Evolutionary conservation across 2,888 invertebrate genomes (phyloP).

Genomic region (Chrysina gloriosa): DNA sequence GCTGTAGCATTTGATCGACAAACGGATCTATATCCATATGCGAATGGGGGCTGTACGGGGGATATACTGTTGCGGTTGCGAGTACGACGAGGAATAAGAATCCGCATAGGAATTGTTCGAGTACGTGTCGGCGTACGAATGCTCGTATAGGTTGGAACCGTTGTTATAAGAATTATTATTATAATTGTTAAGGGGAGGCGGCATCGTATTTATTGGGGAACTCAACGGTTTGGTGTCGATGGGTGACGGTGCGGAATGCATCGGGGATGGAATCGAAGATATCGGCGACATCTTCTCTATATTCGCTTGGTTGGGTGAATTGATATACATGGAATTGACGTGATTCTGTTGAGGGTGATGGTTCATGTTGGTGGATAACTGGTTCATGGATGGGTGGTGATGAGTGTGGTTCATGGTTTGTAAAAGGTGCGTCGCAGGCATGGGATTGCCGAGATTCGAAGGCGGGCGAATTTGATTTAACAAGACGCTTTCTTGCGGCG

Average conservation of each 20-base stretch:
- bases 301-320: conserved; percentile 7
- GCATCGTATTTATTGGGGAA: conserved; percentile 17
- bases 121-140: conserved; percentile 13
- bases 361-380: not conserved
- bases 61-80: conserved; percentile 31
- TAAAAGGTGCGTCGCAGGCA: conserved; percentile 23
- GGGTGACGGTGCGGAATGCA: conserved; percentile 24
- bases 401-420: conserved; percentile 25
- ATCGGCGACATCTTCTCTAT: conserved; percentile 28
- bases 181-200: conserved; percentile 9
- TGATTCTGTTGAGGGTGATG: conserved; percentile 23
- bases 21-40: conserved; percentile 34
- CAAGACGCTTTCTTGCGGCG: not conserved
- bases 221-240: conserved; percentile 11
- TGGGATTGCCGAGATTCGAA: not conserved
- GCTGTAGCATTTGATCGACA: conserved; percentile 33
- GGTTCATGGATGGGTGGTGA: not conserved
- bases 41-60: conserved; percentile 34
- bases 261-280: conserved; percentile 12
- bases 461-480: conserved; percentile 23
- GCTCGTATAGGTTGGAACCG: conserved; percentile 10
- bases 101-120: conserved; percentile 14
- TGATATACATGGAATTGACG: conserved; percentile 20
- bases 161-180: conserved; percentile 16
- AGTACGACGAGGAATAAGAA: conserved; percentile 20